Percentiles rank a stretch among this genome's conserved stretches.
Evolutionary conservation across 2,113 vertebrate genomes (phyloP).

Genomic region (Thalassoma bifasciatum): DNA sequence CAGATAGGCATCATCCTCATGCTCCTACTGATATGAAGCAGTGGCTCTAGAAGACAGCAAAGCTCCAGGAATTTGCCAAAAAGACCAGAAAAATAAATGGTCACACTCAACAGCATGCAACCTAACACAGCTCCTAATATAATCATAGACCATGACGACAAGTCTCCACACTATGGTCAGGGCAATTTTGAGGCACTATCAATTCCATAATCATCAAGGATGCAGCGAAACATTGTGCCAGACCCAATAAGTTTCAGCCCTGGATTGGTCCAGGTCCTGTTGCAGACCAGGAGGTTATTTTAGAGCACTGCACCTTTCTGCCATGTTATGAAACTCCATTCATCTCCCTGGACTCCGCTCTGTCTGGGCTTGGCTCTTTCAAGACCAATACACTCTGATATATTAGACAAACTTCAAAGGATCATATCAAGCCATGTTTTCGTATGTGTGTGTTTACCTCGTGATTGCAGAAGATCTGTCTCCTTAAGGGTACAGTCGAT

Average conservation of each 20-base stretch:
- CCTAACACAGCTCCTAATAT: neutral
- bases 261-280: neutral
- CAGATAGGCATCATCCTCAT: too few species aligned
- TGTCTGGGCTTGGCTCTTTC: slow-evolving; percentile 42
- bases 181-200: neutral
- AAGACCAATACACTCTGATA: slow-evolving; percentile 68
- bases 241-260: slow-evolving; percentile 4
- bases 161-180: neutral
- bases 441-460: slow-evolving; percentile 83
- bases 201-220: slow-evolving; percentile 9
- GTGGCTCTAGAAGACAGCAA: neutral
- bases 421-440: slow-evolving; percentile 24
- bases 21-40: too few species aligned
- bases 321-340: slow-evolving; percentile 25
- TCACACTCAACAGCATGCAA: neutral
- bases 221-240: neutral
- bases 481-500: slow-evolving; percentile 99
- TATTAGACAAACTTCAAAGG: slow-evolving; percentile 54
- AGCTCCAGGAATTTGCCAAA: neutral
- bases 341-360: slow-evolving; percentile 43
- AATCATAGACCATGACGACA: slow-evolving; percentile 1
- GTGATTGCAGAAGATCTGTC: slow-evolving; percentile 94
- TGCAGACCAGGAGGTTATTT: slow-evolving; percentile 25
- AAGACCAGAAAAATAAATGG: neutral
- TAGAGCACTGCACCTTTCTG: slow-evolving; percentile 29